These are phyloP conservation scores for Saimiri boliviensis DNA, from an alignment of 2,113 vertebrate genomes.

Conservation along the genomic window DNA sequence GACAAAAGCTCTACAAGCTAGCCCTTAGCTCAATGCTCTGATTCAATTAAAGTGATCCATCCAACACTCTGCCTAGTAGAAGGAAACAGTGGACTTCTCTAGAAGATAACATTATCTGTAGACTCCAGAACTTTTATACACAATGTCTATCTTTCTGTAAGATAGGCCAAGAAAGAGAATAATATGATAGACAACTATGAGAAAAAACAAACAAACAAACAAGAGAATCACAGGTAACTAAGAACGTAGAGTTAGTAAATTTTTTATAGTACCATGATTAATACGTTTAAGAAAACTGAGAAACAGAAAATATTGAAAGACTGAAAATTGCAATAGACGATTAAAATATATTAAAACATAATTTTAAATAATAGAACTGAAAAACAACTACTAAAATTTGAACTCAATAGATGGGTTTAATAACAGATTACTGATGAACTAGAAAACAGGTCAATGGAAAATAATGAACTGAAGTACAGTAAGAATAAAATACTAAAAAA, in stretches of 20 bases:
- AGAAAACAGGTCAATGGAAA: neutral
- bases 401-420: conserved; percentile 22
- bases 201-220: neutral
- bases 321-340: neutral
- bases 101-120: neutral
- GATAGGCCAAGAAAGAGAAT: conserved; percentile 18
- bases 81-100: neutral
- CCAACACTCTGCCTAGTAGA: neutral
- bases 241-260: neutral
- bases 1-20: neutral
- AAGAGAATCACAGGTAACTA: neutral
- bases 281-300: neutral
- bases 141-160: neutral
- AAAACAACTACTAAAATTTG: conserved; percentile 43
- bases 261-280: neutral
- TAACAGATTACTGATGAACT: neutral
- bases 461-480: neutral
- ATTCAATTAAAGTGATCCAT: neutral
- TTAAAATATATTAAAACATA: conserved; percentile 16
- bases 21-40: neutral
- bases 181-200: neutral
- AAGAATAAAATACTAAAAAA: conserved; percentile 4
- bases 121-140: neutral
- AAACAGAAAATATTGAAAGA: neutral
- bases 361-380: neutral